Base-by-base conservation (phyloP, 2,113 vertebrate species). In the Paradoxurus hermaphroditus region DNA sequence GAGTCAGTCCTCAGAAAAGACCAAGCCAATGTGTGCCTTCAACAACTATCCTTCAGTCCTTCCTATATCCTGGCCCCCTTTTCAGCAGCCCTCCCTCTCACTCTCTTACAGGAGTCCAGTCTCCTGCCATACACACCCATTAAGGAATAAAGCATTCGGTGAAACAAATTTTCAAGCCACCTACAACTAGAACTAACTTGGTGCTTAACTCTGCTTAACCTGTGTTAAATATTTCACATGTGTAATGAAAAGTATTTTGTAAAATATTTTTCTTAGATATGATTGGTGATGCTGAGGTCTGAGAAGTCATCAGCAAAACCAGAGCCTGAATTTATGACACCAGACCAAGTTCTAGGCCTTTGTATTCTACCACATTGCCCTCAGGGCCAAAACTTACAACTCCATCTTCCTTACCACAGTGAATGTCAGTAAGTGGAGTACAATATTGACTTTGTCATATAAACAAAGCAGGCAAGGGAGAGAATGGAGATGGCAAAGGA, bases 371-470 rank as follows among this genome's bases (percentile, higher is more conserved):
- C 86, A 75, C 41, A 15, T 31, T 65, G 46, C 46, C 91, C 89
- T 19, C 63, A 46, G 46, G 56, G 44, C 56, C 36, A 92, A 41
- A 68, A 13, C 36, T 81, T 63, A 67, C 39, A 79, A 91, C 63
- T 92, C 77, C 59, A 72, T 78, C 70, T 83, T 90, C 63, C 13
- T 79, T 92, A 59, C 46, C 36, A 73, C 39, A 73, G 68, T 41
- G 62, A 92, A 44, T 65, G 49, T 68, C 86, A 90, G 75, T 49
- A n/a, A 93, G 83, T 86, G 36, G 67, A 93, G 65, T 31, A 97
- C 75, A 97, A 82, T 95, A 87, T 79, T 93, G 93, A 94, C 77
- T 95, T 96, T 98, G 86, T 95, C 75, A 36, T 36, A 63, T 67
- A 95, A 95, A 97, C 86, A 93, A 63, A 93, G 63, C 81, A 73